phyloP scores from a whole-genome alignment of 2,888 invertebrate species.

The Gari tellinella region DNA sequence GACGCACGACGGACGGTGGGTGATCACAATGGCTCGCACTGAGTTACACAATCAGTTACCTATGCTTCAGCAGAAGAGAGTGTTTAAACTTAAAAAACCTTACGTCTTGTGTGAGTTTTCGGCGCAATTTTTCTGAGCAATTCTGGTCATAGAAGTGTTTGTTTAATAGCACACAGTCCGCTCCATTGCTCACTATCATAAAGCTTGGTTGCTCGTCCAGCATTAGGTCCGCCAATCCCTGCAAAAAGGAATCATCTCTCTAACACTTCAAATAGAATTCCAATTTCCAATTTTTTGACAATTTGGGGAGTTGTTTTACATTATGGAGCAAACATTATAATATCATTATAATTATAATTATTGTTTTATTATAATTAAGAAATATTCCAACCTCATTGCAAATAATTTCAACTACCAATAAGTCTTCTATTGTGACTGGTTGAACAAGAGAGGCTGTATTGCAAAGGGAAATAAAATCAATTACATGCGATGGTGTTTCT shows the following conservation, averaged over 20 bases:
- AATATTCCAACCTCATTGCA: not conserved
- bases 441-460: no score
- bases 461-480: no score
- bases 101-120: slow-evolving; percentile 73
- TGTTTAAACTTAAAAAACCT: slow-evolving; percentile 8
- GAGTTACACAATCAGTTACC: no score
- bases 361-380: not conserved
- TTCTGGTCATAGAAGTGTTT: slow-evolving; percentile 75
- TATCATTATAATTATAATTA: not conserved
- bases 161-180: slow-evolving; percentile 79
- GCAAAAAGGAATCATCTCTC: slow-evolving; percentile 1
- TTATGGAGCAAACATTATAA: not conserved
- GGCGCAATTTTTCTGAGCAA: slow-evolving; percentile 67
- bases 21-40: no score
- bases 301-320: no score
- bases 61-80: no score
- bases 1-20: no score
- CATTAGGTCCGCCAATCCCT: slow-evolving; percentile 78
- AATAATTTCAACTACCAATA: no score
- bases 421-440: no score
- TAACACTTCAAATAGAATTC: not conserved
- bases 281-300: no score
- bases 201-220: slow-evolving; percentile 78
- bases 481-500: no score
- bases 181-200: slow-evolving; percentile 79